Base-by-base conservation (phyloP, 2,888 invertebrate species). In the Cecidostiba fungosa region DNA sequence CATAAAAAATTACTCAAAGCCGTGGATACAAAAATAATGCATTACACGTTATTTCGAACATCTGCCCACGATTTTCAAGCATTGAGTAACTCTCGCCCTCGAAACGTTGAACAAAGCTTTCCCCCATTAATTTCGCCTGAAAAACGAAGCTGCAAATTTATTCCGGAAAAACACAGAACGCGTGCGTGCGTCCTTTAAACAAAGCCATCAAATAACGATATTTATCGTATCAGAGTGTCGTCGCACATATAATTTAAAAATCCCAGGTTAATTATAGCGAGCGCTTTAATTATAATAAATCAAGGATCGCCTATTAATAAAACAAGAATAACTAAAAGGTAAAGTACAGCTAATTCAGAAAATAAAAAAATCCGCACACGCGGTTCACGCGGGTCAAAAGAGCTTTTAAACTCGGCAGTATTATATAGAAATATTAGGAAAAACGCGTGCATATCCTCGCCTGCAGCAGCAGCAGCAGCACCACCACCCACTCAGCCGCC, bases 401-500 rank as follows among this genome's bases (percentile, higher is more conserved):
- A 8, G 23, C 59, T 59, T 3, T 59, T 59, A 26, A 62, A 26
- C 8, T 62, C 62, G 19, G 50, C 50, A 19, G 50, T 19, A 19
- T 3, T 43, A 19, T 16, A 19, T 2, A 23, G 10, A 10, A 54
- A 47, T 16, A 16, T 8, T 10, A 59, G 23, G 23, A 23, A 6
- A n/a, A n/a, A 23, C 59, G 8, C n/a, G 59, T 23, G n/a, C 59
- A 59, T n/a, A n/a, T 59, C 59, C 23, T 59, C 59, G 5, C 10
- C 50, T 50, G 50, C 50, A 19, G 54, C n/a, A 50, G 50, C 19
- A 50, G 54, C n/a, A 6, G 23, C 8, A 23, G 54, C 54, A 59
- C 6, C 66, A 26, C 29, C 66, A 66, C 66, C 66, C 66, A 66
- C 66, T 66, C 66, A 12, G n/a, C 66, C 26, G 16, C 73, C 66